Base-by-base conservation (phyloP, 35 echinoderm and acorn worm species). In the Chiridota heheva region DNA sequence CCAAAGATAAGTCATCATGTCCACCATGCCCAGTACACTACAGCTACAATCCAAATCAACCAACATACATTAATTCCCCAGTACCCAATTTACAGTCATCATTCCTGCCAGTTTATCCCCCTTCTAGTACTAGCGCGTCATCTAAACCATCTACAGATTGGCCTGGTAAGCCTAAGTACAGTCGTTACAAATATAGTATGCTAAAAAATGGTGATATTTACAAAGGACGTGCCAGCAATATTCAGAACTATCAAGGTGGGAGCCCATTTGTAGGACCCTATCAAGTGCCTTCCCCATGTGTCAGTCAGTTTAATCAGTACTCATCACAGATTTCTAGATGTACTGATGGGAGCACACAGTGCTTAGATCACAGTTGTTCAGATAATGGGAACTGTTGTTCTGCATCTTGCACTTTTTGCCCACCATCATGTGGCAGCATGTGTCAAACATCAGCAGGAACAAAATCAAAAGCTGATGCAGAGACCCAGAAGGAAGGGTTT, bases 171-270 rank as follows among this genome's bases (percentile, higher is more conserved):
- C 69, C 89, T 15, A 91, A 91, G 64, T 76, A 85, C 13, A 88
- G 86, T 43, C 84, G 85, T 59, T 98, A 98, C 58, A 98, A 98
- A 39, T 98, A 98, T 68, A 98, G 95, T 63, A 87, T 98, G 57
- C 58, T 98, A 7, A 86, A 81, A 70, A 96, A 96, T 58, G 87
- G 82, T 46, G 72, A 74, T 25, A 60, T 77, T 15, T 93, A 89
- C 44, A 77, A 91, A 58, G 81, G 81, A n/a, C 41, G 40, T 32
- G 51, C 64, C 42, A 35, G 81, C 66, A 58, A 36, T 72, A 40
- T 68, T 55, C 60, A 44, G 18, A 55, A 64, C 42, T 68, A 69
- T 29, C 18, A 20, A 6, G 65, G 63, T 35, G 18, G 33, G 44
- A 46, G 62, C 6, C 40, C 35, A 42, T 31, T 37, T 58, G 34